These are phyloP conservation scores for Lophotis ruficrista DNA, from an alignment of 2,113 vertebrate genomes.

Conservation along the genomic window DNA sequence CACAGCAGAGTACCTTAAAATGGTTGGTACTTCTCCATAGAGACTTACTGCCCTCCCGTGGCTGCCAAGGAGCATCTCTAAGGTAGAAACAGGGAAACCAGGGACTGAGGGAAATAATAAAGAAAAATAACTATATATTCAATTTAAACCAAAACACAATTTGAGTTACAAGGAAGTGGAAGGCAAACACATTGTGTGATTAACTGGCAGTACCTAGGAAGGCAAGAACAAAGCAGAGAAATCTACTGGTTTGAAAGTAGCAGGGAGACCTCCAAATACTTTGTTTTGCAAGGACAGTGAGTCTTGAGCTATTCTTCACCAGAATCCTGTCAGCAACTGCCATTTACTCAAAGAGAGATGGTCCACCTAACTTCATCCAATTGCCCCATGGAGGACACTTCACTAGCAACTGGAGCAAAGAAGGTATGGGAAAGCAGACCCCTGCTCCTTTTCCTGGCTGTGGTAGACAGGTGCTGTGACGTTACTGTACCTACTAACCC, in stretches of 20 bases:
- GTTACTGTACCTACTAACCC: background rate
- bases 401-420: background rate
- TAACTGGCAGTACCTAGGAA: background rate
- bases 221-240: background rate
- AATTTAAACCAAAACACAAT: background rate
- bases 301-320: background rate
- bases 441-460: background rate
- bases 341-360: background rate
- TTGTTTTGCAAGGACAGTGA: background rate
- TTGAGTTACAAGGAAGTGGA: background rate
- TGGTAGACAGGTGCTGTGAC: background rate
- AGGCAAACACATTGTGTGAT: background rate
- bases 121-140: background rate
- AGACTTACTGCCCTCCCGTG: constrained; percentile 38
- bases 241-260: background rate
- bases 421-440: background rate
- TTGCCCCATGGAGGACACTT: background rate
- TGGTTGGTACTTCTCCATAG: background rate
- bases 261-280: background rate
- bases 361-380: background rate
- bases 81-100: background rate
- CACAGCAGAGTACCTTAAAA: background rate
- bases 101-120: background rate
- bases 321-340: accelerated
- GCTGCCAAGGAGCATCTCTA: background rate